A percentile compares a stretch with the other conserved stretches of the same genome.
phyloP scores from a whole-genome alignment of 2,797 vertebrate genomes.

The Macropus fuliginosus region DNA sequence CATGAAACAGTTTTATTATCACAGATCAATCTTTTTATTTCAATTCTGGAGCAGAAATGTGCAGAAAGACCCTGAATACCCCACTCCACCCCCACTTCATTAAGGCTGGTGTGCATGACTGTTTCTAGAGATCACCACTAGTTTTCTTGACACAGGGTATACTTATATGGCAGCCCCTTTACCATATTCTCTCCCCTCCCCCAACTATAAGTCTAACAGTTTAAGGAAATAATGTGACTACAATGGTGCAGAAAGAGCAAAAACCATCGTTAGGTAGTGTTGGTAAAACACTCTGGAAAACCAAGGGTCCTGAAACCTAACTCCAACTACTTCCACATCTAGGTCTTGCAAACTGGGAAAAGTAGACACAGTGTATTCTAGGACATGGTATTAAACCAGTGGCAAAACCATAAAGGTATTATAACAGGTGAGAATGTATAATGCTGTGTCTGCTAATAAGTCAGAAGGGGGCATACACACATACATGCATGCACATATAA shows the following conservation, averaged over 20 bases:
- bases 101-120: not conserved
- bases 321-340: not conserved
- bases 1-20: not conserved
- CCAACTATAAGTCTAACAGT: not conserved
- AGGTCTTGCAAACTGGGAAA: constrained; percentile 17
- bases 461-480: constrained; percentile 47
- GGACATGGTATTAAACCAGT: constrained; percentile 33
- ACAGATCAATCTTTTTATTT: constrained; percentile 6
- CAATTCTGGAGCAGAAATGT: not conserved
- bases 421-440: constrained; percentile 46
- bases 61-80: constrained; percentile 12
- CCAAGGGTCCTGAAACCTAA: not conserved
- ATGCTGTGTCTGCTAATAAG: constrained; percentile 52
- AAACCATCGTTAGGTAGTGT: not conserved
- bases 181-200: constrained; percentile 2
- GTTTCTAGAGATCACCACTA: not conserved
- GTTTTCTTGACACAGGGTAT: not conserved
- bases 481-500: constrained; percentile 65
- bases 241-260: not conserved
- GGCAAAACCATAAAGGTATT: constrained; percentile 3
- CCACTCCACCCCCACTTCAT: not conserved
- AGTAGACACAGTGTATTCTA: constrained; percentile 30
- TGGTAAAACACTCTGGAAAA: constrained; percentile 5
- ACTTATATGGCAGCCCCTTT: not conserved
- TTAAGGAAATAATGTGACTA: constrained; percentile 23